Evolutionary conservation across 2,888 invertebrate species (phyloP).

Genomic region (Caenorhabditis drosophilae): DNA sequence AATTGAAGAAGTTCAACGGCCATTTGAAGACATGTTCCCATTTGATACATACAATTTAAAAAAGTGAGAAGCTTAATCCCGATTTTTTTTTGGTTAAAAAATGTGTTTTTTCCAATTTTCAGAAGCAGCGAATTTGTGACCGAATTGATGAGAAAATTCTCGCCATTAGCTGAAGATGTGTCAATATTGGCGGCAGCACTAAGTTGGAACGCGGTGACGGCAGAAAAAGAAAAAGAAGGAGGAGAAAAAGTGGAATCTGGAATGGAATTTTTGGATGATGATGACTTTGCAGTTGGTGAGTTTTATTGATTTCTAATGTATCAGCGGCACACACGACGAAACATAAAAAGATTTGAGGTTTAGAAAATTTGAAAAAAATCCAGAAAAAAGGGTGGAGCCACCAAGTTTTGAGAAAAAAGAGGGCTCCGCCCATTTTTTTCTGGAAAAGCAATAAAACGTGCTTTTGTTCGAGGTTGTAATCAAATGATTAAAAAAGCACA

Average conservation of each 20-base stretch:
- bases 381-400: too few species aligned
- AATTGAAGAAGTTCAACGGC: conserved; percentile 30
- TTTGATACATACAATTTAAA: conserved; percentile 47
- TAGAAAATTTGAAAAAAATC: too few species aligned
- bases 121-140: conserved; percentile 36
- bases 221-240: conserved; percentile 25
- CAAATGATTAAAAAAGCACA: too few species aligned
- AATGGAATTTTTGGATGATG: conserved; percentile 50
- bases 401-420: too few species aligned
- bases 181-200: conserved; percentile 30
- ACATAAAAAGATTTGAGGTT: too few species aligned
- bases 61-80: conserved; percentile 23
- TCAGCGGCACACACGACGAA: too few species aligned
- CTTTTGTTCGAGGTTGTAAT: too few species aligned
- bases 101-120: conserved; percentile 1
- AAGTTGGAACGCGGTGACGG: conserved; percentile 30
- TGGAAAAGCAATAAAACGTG: too few species aligned
- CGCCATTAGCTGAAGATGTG: conserved; percentile 50
- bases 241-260: conserved; percentile 14
- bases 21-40: conserved; percentile 56
- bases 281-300: conserved; percentile 25
- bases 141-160: conserved; percentile 47
- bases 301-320: neutral
- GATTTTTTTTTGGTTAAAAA: neutral
- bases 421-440: too few species aligned